Percentiles rank a stretch among this genome's conserved stretches.
These are phyloP conservation scores for Marisa cornuarietis DNA, from an alignment of 1,140 invertebrate genomes.

Conservation along the genomic window DNA sequence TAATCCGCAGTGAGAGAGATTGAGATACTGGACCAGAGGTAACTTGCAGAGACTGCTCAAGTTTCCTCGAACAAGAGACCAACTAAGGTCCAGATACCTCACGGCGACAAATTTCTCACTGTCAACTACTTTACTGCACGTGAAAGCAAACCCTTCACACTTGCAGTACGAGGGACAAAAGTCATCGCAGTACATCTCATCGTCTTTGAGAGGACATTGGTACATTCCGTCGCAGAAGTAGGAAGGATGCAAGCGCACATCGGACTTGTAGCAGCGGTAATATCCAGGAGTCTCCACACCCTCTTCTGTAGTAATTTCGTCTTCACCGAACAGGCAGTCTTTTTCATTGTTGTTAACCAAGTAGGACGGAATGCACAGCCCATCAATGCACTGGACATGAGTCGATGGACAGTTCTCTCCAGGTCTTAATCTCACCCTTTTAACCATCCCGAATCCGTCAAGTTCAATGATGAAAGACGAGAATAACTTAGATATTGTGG, in stretches of 20 bases:
- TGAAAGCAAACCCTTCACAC: slow-evolving; percentile 18
- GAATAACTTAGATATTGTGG: no score
- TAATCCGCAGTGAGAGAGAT: slow-evolving; percentile 16
- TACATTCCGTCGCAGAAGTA: slow-evolving; percentile 19
- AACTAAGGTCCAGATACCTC: slow-evolving; percentile 15
- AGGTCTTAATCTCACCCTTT: no score
- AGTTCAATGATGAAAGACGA: neutral
- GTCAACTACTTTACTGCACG: neutral
- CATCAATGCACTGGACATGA: neutral
- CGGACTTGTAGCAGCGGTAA: slow-evolving; percentile 15
- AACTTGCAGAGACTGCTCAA: neutral
- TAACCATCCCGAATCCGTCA: neutral
- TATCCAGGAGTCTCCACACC: neutral
- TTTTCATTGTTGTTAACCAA: neutral
- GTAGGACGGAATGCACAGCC: neutral
- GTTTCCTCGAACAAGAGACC: neutral
- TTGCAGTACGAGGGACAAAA: slow-evolving; percentile 15
- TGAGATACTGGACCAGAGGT: neutral
- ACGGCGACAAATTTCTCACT: neutral
- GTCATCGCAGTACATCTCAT: slow-evolving; percentile 18
- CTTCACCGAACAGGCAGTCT: neutral
- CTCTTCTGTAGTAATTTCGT: neutral
- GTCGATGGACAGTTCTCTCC: no score
- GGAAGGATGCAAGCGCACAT: slow-evolving; percentile 5
- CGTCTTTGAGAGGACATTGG: slow-evolving; percentile 27